phyloP scores from a whole-genome alignment of 2,888 invertebrate species.

The Dolichomitus sp. region DNA sequence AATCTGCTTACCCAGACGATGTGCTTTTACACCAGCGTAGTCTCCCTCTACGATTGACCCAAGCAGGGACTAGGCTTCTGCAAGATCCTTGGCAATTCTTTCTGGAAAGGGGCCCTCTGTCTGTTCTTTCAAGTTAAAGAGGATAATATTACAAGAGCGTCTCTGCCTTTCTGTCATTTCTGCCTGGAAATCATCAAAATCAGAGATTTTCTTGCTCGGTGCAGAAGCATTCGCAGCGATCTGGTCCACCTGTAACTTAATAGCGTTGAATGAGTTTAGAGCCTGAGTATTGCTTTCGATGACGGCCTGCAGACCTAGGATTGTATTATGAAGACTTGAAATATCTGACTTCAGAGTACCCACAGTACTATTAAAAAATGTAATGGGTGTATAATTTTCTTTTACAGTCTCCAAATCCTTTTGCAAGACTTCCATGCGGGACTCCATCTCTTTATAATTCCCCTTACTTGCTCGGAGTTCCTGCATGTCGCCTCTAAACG shows the following conservation, averaged over 20 bases:
- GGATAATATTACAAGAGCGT: background rate
- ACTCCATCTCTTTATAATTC: background rate
- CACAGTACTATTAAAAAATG: background rate
- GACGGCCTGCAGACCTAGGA: background rate
- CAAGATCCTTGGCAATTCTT: background rate
- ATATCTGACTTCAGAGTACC: background rate
- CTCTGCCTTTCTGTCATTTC: background rate
- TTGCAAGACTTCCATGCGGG: background rate
- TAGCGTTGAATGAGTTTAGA: background rate
- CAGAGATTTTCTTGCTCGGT: background rate
- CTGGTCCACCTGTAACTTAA: background rate
- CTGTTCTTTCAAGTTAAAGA: background rate
- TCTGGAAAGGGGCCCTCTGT: background rate
- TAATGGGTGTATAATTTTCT: background rate
- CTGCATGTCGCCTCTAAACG: background rate
- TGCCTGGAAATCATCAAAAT: background rate
- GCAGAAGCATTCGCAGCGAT: background rate
- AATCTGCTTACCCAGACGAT: background rate
- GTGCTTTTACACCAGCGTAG: background rate
- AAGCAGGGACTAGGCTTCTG: background rate
- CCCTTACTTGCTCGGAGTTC: background rate
- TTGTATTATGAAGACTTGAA: background rate
- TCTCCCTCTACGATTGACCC: background rate
- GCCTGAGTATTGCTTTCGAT: background rate
- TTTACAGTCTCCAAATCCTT: background rate